Conservation (phyloP, 2,113 vertebrate species). For the Penelope pileata region DNA sequence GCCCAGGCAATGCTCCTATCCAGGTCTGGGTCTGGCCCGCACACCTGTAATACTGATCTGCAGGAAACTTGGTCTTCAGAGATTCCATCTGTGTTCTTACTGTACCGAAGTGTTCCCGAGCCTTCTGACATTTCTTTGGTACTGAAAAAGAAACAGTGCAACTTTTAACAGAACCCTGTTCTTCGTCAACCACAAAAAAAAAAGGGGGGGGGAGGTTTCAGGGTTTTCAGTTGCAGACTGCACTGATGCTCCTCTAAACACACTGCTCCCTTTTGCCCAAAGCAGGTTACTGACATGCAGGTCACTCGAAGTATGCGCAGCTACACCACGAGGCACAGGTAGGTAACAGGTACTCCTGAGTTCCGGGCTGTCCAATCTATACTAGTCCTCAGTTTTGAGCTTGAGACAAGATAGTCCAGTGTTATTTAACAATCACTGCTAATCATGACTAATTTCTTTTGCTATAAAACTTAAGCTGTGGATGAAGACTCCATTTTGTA, state of each 20-base stretch:
- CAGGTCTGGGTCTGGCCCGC: neutral
- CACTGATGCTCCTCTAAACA: accelerated
- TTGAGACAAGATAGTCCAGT: neutral
- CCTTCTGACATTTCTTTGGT: slow-evolving; percentile 90
- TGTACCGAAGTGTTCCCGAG: slow-evolving; percentile 89
- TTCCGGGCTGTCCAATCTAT: neutral
- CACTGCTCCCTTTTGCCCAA: neutral
- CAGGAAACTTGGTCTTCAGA: slow-evolving; percentile 95
- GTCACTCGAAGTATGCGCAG: neutral
- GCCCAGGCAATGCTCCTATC: neutral
- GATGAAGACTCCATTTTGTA: neutral
- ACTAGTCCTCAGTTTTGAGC: neutral
- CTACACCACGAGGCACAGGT: neutral
- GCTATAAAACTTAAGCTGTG: neutral
- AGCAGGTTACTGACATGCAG: neutral
- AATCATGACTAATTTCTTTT: neutral
- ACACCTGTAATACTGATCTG: slow-evolving; percentile 96
- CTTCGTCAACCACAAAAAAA: too few relatives aligned
- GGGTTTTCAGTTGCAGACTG: neutral
- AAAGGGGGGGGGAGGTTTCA: too few relatives aligned
- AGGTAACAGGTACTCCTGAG: neutral
- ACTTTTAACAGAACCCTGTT: too few relatives aligned
- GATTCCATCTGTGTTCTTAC: slow-evolving; percentile 88
- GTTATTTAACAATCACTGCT: neutral
- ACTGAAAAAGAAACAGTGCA: slow-evolving; percentile 77